A percentile compares a stretch with the other conserved stretches of the same genome.
These are phyloP conservation scores for Neoarius graeffei DNA, from an alignment of 2,113 vertebrate genomes.

Conservation along the genomic window DNA sequence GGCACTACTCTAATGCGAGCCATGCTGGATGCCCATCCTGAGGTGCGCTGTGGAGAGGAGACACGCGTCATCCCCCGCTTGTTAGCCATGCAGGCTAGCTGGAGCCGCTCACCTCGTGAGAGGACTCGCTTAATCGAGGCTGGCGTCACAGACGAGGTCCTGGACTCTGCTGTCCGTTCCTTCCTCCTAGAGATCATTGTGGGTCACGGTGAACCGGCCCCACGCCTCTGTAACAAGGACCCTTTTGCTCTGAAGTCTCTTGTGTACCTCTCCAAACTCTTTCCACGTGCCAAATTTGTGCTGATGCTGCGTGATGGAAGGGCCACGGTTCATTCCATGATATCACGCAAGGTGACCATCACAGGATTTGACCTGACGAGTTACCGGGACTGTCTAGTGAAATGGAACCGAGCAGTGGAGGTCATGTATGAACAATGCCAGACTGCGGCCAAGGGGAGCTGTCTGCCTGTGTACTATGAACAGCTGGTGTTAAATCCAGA, in stretches of 20 bases:
- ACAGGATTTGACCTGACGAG: conserved; percentile 94
- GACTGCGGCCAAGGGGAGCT: conserved; percentile 80
- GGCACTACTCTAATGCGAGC: conserved; percentile 96
- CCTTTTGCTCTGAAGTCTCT: conserved; percentile 95
- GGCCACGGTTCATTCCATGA: conserved; percentile 96
- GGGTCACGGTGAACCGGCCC: conserved; percentile 92
- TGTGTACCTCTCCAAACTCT: conserved; percentile 90
- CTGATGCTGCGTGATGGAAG: conserved; percentile 94
- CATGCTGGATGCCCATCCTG: conserved; percentile 94
- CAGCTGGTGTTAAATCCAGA: conserved; percentile 92
- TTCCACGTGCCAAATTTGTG: conserved; percentile 92
- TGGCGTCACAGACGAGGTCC: conserved; percentile 91
- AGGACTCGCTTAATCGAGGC: conserved; percentile 93
- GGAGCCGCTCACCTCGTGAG: conserved; percentile 92
- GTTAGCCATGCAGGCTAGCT: conserved; percentile 94
- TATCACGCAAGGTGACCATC: conserved; percentile 95
- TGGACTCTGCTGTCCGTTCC: conserved; percentile 94
- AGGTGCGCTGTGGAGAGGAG: conserved; percentile 92
- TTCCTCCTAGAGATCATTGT: conserved; percentile 95
- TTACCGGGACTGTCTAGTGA: conserved; percentile 94
- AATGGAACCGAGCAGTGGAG: conserved; percentile 96
- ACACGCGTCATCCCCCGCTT: conserved; percentile 93
- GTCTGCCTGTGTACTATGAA: conserved; percentile 89
- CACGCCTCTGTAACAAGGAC: conserved; percentile 95
- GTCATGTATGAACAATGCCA: conserved; percentile 97